These are phyloP conservation scores for Bursaphelenchus mucronatus DNA, from an alignment of 1,140 invertebrate species.

Conservation along the genomic window DNA sequence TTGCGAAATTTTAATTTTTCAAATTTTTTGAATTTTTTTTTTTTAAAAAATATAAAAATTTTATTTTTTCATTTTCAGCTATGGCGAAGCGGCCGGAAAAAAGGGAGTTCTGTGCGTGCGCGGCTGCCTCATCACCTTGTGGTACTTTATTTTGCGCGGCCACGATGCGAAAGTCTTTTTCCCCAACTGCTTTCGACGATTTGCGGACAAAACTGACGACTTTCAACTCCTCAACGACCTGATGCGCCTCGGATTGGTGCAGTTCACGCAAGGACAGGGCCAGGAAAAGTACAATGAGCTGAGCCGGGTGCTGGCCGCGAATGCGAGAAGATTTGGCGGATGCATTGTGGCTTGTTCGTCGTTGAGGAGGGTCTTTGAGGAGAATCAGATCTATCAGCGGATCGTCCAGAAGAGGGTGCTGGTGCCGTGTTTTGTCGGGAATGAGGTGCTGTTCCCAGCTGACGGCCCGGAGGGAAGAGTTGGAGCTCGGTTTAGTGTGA, in stretches of 20 bases:
- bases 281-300: constrained; percentile 11
- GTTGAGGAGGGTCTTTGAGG: constrained; percentile 4
- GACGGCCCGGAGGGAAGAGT: constrained; percentile 8
- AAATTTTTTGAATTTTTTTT: too few species aligned
- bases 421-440: not conserved
- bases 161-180: constrained; percentile 14
- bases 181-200: not conserved
- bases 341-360: constrained; percentile 6
- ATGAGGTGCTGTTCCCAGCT: constrained; percentile 6
- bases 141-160: constrained; percentile 3
- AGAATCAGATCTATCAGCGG: constrained; percentile 18
- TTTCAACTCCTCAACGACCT: constrained; percentile 9
- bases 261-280: constrained; percentile 9
- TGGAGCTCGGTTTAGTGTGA: not conserved
- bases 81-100: constrained; percentile 9
- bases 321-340: constrained; percentile 5
- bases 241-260: not conserved
- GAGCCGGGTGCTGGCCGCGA: constrained; percentile 6
- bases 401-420: not conserved
- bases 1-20: too few species aligned
- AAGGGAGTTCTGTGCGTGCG: not conserved
- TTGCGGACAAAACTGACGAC: not conserved
- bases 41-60: too few species aligned
- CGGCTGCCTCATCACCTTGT: not conserved
- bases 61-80: constrained; percentile 1